phyloP scores from a whole-genome alignment of 1,140 invertebrate species.

The Cotesia chilonis region DNA sequence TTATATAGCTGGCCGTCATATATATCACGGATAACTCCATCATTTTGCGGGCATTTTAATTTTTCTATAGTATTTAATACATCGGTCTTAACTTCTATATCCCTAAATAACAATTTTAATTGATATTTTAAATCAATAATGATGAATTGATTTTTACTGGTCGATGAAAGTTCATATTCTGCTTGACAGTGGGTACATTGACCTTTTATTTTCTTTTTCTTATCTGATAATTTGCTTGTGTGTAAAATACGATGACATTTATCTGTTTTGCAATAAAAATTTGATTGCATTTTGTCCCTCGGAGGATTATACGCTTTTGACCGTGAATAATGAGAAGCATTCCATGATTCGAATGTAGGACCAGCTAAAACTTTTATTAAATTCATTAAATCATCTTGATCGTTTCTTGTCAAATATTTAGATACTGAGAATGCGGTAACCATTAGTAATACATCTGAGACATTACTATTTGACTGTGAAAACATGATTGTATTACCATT shows the following conservation, averaged over 20 bases:
- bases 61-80: too few relatives aligned
- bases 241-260: background rate
- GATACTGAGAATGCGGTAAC: background rate
- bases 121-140: too few relatives aligned
- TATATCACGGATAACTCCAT: too few relatives aligned
- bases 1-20: too few relatives aligned
- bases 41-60: too few relatives aligned
- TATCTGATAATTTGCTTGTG: conserved; percentile 8
- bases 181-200: background rate
- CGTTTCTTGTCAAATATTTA: conserved; percentile 14
- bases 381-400: conserved; percentile 25
- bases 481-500: conserved; percentile 25
- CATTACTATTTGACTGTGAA: conserved; percentile 8
- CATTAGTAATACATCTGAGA: conserved; percentile 32
- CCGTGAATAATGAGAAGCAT: conserved; percentile 31
- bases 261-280: conserved; percentile 30
- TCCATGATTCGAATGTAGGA: conserved; percentile 28
- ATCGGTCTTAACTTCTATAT: too few relatives aligned
- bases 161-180: too few relatives aligned
- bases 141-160: too few relatives aligned
- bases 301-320: conserved; percentile 33
- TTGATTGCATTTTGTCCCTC: conserved; percentile 23
- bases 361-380: conserved; percentile 30
- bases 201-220: background rate
- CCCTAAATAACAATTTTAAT: too few relatives aligned